Base-by-base conservation (phyloP, 2,797 vertebrate species). In the Pipistrellus nathusii region DNA sequence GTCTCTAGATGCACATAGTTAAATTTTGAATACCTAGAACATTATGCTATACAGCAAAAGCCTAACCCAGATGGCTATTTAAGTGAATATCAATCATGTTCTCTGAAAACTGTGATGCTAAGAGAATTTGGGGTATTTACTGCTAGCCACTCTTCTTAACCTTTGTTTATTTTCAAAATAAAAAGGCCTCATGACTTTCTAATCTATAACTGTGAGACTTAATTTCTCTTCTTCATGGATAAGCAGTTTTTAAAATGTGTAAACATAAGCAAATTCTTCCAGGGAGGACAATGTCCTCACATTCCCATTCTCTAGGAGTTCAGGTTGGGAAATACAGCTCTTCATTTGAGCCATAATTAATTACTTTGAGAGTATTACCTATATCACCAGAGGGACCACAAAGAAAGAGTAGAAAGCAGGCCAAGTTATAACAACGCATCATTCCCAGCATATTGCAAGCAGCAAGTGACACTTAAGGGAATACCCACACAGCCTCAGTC, bases 281-380 rank as follows among this genome's bases (percentile, higher is more conserved):
- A 71, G 25, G 80, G 30, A 96, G 53, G 18, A 64, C 21, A 88
- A 57, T 94, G 32, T 81, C 41, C n/a, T 93, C 35, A 83, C 55
- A 85, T 73, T 91, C 55, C 14, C 8, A 64, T 94, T 84, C 35
- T 90, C 55, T 92, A 87, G 80, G 75, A 93, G 8, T 88, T 90
- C n/a, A 80, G 51, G 21, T 30, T 80, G 13, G 25, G 27, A 92
- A 90, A 88, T 77, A 83, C 18, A 95, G 82, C 32, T 95, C 32
- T 90, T 92, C 14, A 90, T 78, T 96, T 88, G 92, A 64, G 38
- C 53, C 62, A 89, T 83, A 94, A 96, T 94, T 97, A 95, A 95
- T 95, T 90, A 90, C 81, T 88, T 78, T 94, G 57, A 92, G 21
- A 87, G 17, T 77, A 91, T 83, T 96, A 85, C 32, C 66, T 94